A percentile compares a stretch with the other conserved stretches of the same genome.
Conservation (phyloP, 1,140 invertebrate genomes). For the Ruditapes philippinarum region DNA sequence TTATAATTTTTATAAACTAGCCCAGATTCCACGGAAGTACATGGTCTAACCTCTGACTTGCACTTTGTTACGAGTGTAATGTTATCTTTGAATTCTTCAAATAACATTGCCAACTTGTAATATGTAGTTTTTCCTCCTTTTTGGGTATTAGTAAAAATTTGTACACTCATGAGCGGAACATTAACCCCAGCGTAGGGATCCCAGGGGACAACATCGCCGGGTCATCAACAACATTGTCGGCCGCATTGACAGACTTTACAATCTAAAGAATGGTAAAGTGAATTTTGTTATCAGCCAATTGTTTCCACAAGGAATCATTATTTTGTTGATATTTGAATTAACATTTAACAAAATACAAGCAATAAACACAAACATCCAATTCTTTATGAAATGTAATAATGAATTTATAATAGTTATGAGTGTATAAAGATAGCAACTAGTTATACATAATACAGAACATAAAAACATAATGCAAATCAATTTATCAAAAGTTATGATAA, state of each 20-base stretch:
- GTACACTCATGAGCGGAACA: background rate
- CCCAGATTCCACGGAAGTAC: background rate
- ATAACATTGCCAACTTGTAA: background rate
- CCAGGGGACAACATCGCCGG: constrained; percentile 7
- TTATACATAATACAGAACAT: too few relatives aligned
- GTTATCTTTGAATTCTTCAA: background rate
- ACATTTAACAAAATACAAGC: too few relatives aligned
- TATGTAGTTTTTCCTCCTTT: background rate
- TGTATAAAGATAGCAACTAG: too few relatives aligned
- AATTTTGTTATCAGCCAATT: too few relatives aligned
- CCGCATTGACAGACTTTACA: background rate
- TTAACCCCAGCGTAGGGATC: background rate
- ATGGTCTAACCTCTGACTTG: background rate
- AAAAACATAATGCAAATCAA: too few relatives aligned
- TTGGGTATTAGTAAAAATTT: background rate
- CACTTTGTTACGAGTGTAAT: background rate
- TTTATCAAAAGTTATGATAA: background rate
- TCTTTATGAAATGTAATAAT: too few relatives aligned
- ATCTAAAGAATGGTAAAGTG: background rate
- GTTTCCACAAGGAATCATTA: too few relatives aligned
- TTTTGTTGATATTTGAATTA: too few relatives aligned
- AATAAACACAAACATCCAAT: too few relatives aligned
- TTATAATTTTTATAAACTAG: background rate
- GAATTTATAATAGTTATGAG: too few relatives aligned
- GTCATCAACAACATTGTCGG: background rate